phyloP scores from a whole-genome alignment of 2,888 invertebrate genomes.

The Polyploca ridens region DNA sequence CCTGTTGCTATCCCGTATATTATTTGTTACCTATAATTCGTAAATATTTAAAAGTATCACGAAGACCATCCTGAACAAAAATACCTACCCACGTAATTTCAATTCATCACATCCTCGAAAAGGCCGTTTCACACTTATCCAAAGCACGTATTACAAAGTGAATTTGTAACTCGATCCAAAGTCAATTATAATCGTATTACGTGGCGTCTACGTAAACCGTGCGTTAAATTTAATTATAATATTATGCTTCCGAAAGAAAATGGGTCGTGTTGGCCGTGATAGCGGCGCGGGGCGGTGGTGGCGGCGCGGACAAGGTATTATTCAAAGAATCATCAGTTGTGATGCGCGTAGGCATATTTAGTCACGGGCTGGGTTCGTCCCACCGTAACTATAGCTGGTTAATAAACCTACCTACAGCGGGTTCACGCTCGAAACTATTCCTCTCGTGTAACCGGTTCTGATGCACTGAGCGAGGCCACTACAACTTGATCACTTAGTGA shows the following conservation, averaged over 20 bases:
- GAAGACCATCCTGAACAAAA: background rate
- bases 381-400: constrained; percentile 63
- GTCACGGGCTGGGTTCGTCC: constrained; percentile 67
- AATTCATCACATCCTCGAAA: constrained; percentile 2
- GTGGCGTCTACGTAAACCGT: constrained; percentile 65
- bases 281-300: constrained; percentile 7
- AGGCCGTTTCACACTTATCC: constrained; percentile 17
- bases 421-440: constrained; percentile 66
- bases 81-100: background rate
- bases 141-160: constrained; percentile 40
- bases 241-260: constrained; percentile 64
- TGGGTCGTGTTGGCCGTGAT: constrained; percentile 38
- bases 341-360: constrained; percentile 79
- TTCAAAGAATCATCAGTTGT: constrained; percentile 66
- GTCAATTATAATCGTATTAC: constrained; percentile 71
- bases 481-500: constrained; percentile 55
- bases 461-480: constrained; percentile 54
- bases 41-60: background rate
- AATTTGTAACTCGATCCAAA: constrained; percentile 59
- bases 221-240: constrained; percentile 75
- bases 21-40: background rate
- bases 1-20: too few species aligned
- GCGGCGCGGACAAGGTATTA: constrained; percentile 53
- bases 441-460: constrained; percentile 70
- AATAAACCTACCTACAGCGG: constrained; percentile 57